Evolutionary conservation across 2,888 invertebrate genomes (phyloP), one percentile per base, ranked within the genome.

Genomic region (Nomada hirtipes): DNA sequence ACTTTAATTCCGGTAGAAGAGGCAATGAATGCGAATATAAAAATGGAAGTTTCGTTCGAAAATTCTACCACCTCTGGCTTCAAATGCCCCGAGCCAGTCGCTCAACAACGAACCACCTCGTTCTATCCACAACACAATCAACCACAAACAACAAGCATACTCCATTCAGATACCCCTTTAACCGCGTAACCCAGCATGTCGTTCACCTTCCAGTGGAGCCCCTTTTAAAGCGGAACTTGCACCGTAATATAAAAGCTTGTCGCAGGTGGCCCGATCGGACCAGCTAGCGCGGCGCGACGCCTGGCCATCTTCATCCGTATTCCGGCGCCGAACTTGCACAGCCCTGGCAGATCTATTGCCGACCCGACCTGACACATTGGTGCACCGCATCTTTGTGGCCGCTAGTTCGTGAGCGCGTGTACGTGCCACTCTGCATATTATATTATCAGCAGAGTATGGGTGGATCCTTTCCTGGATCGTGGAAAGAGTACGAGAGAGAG

Each of bases 271-370:
- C n/a, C 63, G 64, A 59, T 72, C 61, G 53, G 60, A 26, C 57
- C 73, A 73, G 61, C 63, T 78, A 61, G 23, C 59, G 69, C 69
- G 50, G 60, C 53, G 60, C 36, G 53, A 13, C 26, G 67, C 44
- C 47, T 47, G 76, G 72, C 72, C 75, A 79, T 82, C 86, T 87
- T 83, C 84, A 87, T 88, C 79, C 83, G 84, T 86, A 88, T 88
- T 88, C 87, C 83, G 61, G 67, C 75, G 52, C 57, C 70, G 79
- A 79, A 82, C 72, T 80, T 76, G 70, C 68, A 52, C 68, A 76
- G 57, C 67, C 72, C 68, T 55, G 84, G 79, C 79, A 77, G 79
- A 86, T 85, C 85, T 86, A 88, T 88, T 78, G 86, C 82, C 71
- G 57, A 52, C 59, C 67, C 63, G 47, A 64, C 68, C 78, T 80